These are phyloP conservation scores for Lasioglossum marginatum DNA, from an alignment of 2,888 invertebrate genomes.

Conservation along the genomic window DNA sequence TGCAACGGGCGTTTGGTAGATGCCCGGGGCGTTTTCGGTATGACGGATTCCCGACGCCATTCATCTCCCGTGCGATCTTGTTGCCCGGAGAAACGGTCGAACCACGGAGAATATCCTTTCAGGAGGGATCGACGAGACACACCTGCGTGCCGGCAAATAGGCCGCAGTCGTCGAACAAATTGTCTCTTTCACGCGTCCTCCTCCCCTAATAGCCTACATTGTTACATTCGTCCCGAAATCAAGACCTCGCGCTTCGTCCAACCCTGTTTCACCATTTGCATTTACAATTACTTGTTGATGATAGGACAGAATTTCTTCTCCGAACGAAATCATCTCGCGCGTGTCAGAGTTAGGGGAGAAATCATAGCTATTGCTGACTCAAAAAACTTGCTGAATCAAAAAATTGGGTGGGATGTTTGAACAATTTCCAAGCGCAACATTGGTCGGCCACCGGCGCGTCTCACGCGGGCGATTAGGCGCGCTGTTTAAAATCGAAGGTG, in stretches of 20 bases:
- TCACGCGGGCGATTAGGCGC: slow-evolving; percentile 40
- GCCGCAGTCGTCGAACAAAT: slow-evolving; percentile 38
- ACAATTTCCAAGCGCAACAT: neutral
- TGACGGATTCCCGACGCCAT: slow-evolving; percentile 71
- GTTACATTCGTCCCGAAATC: neutral
- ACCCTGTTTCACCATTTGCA: neutral
- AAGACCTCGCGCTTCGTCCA: neutral
- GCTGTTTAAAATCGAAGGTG: slow-evolving; percentile 18
- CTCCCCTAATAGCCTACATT: neutral
- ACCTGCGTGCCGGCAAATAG: slow-evolving; percentile 56
- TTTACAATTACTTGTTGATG: neutral
- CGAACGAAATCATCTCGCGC: neutral
- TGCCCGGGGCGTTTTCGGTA: slow-evolving; percentile 62
- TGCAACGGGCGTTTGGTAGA: slow-evolving; percentile 54
- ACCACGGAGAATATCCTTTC: slow-evolving; percentile 53
- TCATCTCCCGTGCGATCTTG: slow-evolving; percentile 70
- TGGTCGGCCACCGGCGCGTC: neutral
- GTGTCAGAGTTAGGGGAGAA: neutral
- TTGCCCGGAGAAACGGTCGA: slow-evolving; percentile 62
- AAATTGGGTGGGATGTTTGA: neutral
- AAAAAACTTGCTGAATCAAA: too few relatives aligned
- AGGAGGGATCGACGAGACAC: slow-evolving; percentile 56
- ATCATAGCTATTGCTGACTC: neutral
- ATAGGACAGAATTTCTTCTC: neutral
- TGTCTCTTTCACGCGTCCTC: slow-evolving; percentile 52